These are phyloP conservation scores for Murina feae DNA, from an alignment of 2,113 vertebrate species.

Conservation along the genomic window DNA sequence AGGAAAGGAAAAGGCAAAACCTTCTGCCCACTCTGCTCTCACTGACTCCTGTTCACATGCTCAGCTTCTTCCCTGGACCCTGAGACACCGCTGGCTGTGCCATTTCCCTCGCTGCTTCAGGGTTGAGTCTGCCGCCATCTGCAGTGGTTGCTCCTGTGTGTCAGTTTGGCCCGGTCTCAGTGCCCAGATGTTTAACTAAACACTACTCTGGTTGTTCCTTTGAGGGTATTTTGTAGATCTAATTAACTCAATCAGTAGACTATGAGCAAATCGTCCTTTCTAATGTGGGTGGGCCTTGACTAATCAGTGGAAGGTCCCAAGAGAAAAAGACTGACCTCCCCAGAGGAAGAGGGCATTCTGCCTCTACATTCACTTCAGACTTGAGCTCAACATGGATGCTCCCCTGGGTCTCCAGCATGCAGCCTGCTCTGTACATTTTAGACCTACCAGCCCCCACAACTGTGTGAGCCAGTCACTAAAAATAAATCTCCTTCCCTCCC, in stretches of 20 bases:
- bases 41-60: rapidly evolving
- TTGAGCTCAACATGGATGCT: neutral
- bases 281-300: neutral
- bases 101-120: rapidly evolving
- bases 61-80: neutral
- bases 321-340: neutral
- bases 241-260: neutral
- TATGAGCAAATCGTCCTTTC: neutral
- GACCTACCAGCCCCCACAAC: neutral
- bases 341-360: neutral
- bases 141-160: neutral
- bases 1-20: neutral
- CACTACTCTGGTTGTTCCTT: no score
- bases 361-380: neutral
- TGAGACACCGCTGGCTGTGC: neutral
- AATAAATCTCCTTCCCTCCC: neutral
- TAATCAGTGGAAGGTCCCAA: neutral
- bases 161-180: neutral
- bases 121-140: neutral
- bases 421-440: neutral
- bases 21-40: neutral
- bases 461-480: neutral
- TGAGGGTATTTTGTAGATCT: neutral
- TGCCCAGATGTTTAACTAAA: neutral
- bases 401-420: neutral